A percentile compares a stretch with the other conserved stretches of the same genome.
These are phyloP conservation scores for Caenorhabditis plicata DNA, from an alignment of 2,888 invertebrate species.

Conservation along the genomic window DNA sequence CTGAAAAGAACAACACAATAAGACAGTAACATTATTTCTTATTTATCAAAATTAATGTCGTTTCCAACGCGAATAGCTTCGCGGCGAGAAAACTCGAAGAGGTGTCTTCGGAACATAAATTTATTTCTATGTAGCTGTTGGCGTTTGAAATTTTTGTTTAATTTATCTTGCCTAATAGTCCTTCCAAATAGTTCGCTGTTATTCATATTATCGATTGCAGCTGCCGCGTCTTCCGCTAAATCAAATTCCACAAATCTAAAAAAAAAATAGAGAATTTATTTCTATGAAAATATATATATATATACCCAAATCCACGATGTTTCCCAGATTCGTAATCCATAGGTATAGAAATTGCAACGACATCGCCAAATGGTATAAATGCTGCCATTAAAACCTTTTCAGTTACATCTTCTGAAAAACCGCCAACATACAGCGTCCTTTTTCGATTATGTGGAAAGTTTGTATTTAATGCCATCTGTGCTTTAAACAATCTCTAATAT, in stretches of 20 bases:
- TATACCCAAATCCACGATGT: conserved; percentile 63
- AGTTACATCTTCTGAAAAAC: conserved; percentile 81
- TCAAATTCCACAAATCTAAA: conserved; percentile 99
- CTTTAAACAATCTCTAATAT: too few relatives aligned
- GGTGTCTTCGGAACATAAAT: too few relatives aligned
- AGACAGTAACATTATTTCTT: too few relatives aligned
- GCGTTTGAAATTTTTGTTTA: too few relatives aligned
- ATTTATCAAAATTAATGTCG: too few relatives aligned
- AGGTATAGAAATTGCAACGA: conserved; percentile 96
- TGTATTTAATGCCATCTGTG: too few relatives aligned
- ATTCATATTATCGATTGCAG: conserved; percentile 99
- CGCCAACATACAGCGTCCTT: conserved; percentile 67
- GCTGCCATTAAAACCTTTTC: conserved; percentile 89
- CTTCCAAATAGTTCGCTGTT: conserved; percentile 92
- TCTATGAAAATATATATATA: conserved; percentile 2
- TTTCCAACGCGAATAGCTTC: too few relatives aligned
- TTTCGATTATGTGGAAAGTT: conserved; percentile 66
- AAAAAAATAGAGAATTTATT: neutral
- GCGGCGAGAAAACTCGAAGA: too few relatives aligned
- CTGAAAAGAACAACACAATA: too few relatives aligned
- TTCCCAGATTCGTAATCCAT: conserved; percentile 83
- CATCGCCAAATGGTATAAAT: conserved; percentile 96
- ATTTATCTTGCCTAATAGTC: conserved; percentile 44
- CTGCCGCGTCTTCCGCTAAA: conserved; percentile 92
- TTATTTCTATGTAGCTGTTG: too few relatives aligned